Base-by-base conservation (phyloP, 1,140 invertebrate species). In the Drosophila punjabiensis region DNA sequence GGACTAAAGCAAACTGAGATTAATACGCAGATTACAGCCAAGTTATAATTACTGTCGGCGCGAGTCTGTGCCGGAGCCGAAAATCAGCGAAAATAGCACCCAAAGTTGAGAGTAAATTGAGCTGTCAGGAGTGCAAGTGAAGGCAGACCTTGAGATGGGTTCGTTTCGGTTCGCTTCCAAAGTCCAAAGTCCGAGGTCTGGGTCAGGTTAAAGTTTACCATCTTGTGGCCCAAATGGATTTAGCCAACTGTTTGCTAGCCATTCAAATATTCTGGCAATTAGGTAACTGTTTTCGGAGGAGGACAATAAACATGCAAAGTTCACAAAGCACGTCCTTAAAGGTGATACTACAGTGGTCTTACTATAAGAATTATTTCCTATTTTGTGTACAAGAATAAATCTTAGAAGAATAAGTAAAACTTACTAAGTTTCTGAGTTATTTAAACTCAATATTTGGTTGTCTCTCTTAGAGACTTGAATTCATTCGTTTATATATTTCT, bases 21-120 rank as follows among this genome's bases (percentile, higher is more conserved):
- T 88, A 88, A 89, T 88, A 84, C 78, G 74, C 85, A 79, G 84
- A 89, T 88, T 84, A 89, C 63, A 64, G 68, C 65, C 63, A 65
- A 88, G 76, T 74, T 74, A 74, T 74, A 74, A 74, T 74, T 74
- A 74, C 30, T 74, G 63, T 60, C 37, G 37, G 28, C 50, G 18
- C 20, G 24, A 48, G 45, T 1, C 45, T 24, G n/a, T 32, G 47
- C 16, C 32, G 61, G 9, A 53, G 65, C 11, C 32, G n/a, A 47
- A 66, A 37, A 13, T 3, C 16, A n/a, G 64, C 16, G 37, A 48
- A 58, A 65, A 58, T 28, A 28, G 63, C 16, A n/a, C 50, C 24
- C 20, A 28, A 50, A 39, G 32, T 32, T 63, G 50, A 70, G 50
- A 73, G 59, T 69, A 84, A 88, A 88, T 81, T 79, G 85, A 81